Percentiles rank a stretch among this genome's conserved stretches.
Evolutionary conservation across 37 sponge, comb jelly and placozoan genomes (phyloP).

Genomic region (Cliona cf. orientalis): DNA sequence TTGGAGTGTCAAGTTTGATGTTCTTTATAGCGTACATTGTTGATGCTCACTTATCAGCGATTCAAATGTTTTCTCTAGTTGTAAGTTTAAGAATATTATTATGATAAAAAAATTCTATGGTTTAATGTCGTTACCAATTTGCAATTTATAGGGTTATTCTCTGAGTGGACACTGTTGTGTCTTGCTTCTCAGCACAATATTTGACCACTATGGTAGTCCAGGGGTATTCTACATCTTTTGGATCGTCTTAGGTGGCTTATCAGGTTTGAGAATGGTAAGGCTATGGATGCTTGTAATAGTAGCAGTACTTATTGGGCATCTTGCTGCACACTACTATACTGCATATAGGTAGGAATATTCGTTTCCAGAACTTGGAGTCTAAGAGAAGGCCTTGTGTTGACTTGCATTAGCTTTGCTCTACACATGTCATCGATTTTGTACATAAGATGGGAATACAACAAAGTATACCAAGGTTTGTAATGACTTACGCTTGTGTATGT

Average conservation of each 20-base stretch:
- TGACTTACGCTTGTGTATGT: too few species aligned
- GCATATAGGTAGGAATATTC: conserved; percentile 54
- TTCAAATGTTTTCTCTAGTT: conserved; percentile 71
- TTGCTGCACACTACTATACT: conserved; percentile 15
- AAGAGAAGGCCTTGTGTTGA: conserved; percentile 67
- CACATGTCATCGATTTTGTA: conserved; percentile 87
- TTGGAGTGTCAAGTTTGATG: conserved; percentile 68
- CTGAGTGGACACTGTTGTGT: conserved; percentile 67
- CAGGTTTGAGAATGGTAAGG: conserved; percentile 68
- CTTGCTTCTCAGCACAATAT: conserved; percentile 55
- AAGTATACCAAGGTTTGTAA: conserved; percentile 74
- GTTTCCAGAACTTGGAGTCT: conserved; percentile 69
- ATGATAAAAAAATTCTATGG: too few species aligned
- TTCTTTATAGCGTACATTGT: conserved; percentile 77
- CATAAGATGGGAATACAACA: conserved; percentile 78
- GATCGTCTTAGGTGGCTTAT: conserved; percentile 57
- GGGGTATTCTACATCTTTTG: conserved; percentile 54
- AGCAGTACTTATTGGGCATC: not conserved
- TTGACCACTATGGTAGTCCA: conserved; percentile 60
- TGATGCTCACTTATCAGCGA: conserved; percentile 62
- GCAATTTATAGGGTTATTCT: conserved; percentile 67
- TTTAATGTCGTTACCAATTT: not conserved
- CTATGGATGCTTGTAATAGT: not conserved
- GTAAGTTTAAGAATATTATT: conserved; percentile 32
- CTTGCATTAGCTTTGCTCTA: conserved; percentile 32